A percentile compares a stretch with the other conserved stretches of the same genome.
phyloP scores from a whole-genome alignment of 37 sponge, comb jelly and placozoan species.

The Cladorhizidae sp. region DNA sequence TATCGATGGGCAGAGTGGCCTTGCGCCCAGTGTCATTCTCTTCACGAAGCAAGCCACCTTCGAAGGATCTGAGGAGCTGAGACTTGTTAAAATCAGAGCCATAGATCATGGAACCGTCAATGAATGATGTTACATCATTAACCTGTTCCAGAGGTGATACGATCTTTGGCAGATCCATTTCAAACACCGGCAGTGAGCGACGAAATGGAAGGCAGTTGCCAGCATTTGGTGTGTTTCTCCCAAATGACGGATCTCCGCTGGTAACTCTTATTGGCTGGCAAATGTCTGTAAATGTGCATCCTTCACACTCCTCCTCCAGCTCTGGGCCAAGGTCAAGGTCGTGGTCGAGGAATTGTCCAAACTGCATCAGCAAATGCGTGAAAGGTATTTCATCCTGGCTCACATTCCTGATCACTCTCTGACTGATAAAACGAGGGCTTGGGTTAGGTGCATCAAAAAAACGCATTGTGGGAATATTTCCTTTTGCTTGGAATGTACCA shows the following conservation, averaged over 20 bases:
- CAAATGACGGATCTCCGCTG: conserved; percentile 37
- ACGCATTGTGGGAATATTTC: neutral
- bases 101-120: conserved; percentile 83
- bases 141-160: conserved; percentile 62
- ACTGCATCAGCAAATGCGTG: conserved; percentile 93
- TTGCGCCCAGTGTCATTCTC: conserved; percentile 23
- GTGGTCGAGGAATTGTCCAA: conserved; percentile 95
- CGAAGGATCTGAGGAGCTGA: conserved; percentile 28
- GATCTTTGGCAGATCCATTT: conserved; percentile 13
- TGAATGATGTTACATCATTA: conserved; percentile 71
- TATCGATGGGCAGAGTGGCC: conserved; percentile 37
- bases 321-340: conserved; percentile 66
- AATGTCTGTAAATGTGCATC: conserved; percentile 40
- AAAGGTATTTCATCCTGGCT: conserved; percentile 36
- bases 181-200: conserved; percentile 54
- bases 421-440: conserved; percentile 55
- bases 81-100: conserved; percentile 41
- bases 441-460: conserved; percentile 71
- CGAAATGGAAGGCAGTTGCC: conserved; percentile 66
- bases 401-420: conserved; percentile 9
- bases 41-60: conserved; percentile 28
- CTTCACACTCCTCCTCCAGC: conserved; percentile 46
- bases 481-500: conserved; percentile 28
- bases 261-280: conserved; percentile 58
- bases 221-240: conserved; percentile 29